Base-by-base conservation (phyloP, 2,888 invertebrate genomes). In the Standfussiana lucernea region DNA sequence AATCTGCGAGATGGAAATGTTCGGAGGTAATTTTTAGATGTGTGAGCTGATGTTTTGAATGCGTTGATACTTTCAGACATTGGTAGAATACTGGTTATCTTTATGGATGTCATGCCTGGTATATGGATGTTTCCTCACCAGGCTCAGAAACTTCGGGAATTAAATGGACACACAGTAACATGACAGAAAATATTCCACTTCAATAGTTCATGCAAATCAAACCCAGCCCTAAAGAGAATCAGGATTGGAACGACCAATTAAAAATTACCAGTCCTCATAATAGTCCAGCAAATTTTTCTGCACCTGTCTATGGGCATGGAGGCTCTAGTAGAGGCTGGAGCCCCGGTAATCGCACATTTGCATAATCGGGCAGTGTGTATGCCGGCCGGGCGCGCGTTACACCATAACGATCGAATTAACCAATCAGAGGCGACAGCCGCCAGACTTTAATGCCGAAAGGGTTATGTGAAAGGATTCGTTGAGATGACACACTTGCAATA, bases 301-400 rank as follows among this genome's bases (percentile, higher is more conserved):
- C 83, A 86, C 73, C 75, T 86, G 86, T 75, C 69, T 65, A 32
- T 74, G n/a, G n/a, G n/a, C 83, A 78, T 64, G 72, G 72, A 72
- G 32, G 45, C 74, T 28, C 72, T 75, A 74, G 61, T 35, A 42
- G 35, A 37, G 75, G 37, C 56, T 47, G 67, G 61, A 72, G 72
- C 59, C 18, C 64, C 72, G 84, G 83, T 83, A 84, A 86, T 86
- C 77, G 78, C 32, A 67, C 40, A 91, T 91, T 91, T 88, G 85
- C 91, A 91, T 91, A 91, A 90, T 90, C 85, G 74, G 84, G 73
- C 87, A 70, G 83, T 87, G 88, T 87, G 80, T 86, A 86, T 87
- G 84, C 89, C 75, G 69, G 62, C 77, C 80, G 68, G 79, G 82
- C 72, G 80, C 75, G 80, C 86, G 80, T 88, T 86, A 83, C 87